These are phyloP conservation scores for Drosophila murphyi DNA, from an alignment of 1,140 invertebrate genomes.

Conservation along the genomic window DNA sequence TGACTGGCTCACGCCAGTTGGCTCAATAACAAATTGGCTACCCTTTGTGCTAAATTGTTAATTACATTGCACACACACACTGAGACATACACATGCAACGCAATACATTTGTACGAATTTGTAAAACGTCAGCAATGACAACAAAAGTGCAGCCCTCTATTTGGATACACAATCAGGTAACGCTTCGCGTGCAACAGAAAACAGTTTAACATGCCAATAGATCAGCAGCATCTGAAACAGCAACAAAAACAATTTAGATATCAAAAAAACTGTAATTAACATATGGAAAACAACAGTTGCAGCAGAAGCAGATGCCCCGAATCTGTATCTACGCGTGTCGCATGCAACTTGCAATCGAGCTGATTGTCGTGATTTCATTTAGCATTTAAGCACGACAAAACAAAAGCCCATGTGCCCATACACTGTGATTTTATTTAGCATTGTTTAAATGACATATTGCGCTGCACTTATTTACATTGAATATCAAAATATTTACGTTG, in stretches of 20 bases:
- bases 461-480: slow-evolving; percentile 42
- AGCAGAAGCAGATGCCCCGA: background rate
- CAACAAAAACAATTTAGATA: slow-evolving; percentile 49
- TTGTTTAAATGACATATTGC: slow-evolving; percentile 44
- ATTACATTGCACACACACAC: slow-evolving; percentile 55
- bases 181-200: slow-evolving; percentile 35
- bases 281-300: slow-evolving; percentile 30
- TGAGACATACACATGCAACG: slow-evolving; percentile 19
- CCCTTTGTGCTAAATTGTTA: slow-evolving; percentile 72
- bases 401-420: slow-evolving; percentile 23
- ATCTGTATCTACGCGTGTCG: slow-evolving; percentile 43
- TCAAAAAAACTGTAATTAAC: slow-evolving; percentile 73
- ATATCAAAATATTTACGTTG: slow-evolving; percentile 50
- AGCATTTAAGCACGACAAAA: slow-evolving; percentile 63
- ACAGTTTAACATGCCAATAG: slow-evolving; percentile 60
- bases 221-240: slow-evolving; percentile 17
- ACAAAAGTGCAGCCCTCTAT: slow-evolving; percentile 19
- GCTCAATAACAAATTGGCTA: slow-evolving; percentile 59
- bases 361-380: slow-evolving; percentile 73
- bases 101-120: slow-evolving; percentile 77
- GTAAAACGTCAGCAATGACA: slow-evolving; percentile 30
- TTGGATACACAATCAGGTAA: slow-evolving; percentile 34
- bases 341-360: slow-evolving; percentile 61
- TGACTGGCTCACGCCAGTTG: slow-evolving; percentile 7
- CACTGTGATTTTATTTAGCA: slow-evolving; percentile 59